phyloP scores from a whole-genome alignment of 2,888 invertebrate genomes.

The Hirtodrosophila confusa region DNA sequence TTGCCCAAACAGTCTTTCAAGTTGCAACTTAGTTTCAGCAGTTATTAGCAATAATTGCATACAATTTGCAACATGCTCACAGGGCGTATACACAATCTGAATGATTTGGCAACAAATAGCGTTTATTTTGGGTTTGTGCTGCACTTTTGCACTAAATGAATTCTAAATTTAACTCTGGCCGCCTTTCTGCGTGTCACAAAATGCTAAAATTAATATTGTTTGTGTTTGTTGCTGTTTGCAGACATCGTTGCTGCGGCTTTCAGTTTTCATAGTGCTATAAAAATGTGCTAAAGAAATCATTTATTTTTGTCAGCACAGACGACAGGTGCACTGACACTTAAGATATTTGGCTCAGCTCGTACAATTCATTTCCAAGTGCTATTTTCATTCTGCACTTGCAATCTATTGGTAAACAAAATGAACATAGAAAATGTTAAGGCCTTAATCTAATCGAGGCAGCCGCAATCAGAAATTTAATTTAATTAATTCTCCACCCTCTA shows the following conservation, averaged over 20 bases:
- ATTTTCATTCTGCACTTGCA: conserved; percentile 1
- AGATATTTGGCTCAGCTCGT: conserved; percentile 24
- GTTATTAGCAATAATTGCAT: conserved; percentile 20
- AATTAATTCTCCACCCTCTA: conserved; percentile 58
- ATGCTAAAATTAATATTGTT: conserved; percentile 46
- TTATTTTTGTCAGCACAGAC: conserved; percentile 34
- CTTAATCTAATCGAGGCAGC: conserved; percentile 58
- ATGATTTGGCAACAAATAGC: neutral
- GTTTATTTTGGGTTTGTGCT: neutral
- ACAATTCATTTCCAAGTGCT: conserved; percentile 11
- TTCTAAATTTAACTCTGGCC: conserved; percentile 39
- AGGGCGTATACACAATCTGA: conserved; percentile 47
- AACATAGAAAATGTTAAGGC: neutral
- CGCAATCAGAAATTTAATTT: conserved; percentile 63
- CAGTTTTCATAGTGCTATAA: conserved; percentile 16
- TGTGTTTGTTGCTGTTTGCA: conserved; percentile 13
- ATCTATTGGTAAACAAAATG: neutral
- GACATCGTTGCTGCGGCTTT: conserved; percentile 6
- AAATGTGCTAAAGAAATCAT: conserved; percentile 33
- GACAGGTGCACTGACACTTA: conserved; percentile 65
- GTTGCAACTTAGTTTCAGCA: conserved; percentile 1
- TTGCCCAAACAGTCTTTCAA: too few species aligned
- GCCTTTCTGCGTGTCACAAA: conserved; percentile 60
- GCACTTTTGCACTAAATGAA: conserved; percentile 32
- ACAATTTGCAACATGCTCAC: conserved; percentile 13